phyloP scores from a whole-genome alignment of 2,888 invertebrate species.

The Choreutis nemorana region DNA sequence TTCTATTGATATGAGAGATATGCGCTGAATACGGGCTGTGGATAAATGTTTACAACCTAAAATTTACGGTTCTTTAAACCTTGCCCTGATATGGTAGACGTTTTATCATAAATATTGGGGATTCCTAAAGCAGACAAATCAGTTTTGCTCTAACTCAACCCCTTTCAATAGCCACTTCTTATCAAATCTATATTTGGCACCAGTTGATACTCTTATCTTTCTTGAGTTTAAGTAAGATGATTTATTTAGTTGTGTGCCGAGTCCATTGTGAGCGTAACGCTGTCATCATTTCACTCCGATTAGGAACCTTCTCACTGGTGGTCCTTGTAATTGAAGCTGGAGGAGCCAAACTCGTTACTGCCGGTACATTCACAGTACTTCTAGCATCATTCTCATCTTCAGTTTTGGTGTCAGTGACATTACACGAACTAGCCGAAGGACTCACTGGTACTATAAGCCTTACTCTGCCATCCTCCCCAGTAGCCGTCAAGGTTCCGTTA shows the following conservation, averaged over 20 bases:
- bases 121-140: no score
- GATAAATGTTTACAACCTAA: no score
- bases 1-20: no score
- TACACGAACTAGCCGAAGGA: slow-evolving; percentile 43
- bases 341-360: slow-evolving; percentile 54
- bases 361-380: slow-evolving; percentile 65
- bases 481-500: slow-evolving; percentile 68
- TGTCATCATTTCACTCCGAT: slow-evolving; percentile 85
- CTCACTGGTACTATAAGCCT: slow-evolving; percentile 70
- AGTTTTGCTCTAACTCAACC: not conserved
- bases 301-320: slow-evolving; percentile 86
- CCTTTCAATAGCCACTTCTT: not conserved
- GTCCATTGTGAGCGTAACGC: slow-evolving; percentile 86
- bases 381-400: slow-evolving; percentile 28
- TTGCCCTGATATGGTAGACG: no score
- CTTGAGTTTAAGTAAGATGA: no score
- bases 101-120: no score
- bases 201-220: not conserved
- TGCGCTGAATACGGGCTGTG: no score
- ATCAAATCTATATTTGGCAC: slow-evolving; percentile 1
- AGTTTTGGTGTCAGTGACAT: slow-evolving; percentile 29
- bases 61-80: no score
- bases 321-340: slow-evolving; percentile 76
- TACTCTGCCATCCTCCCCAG: slow-evolving; percentile 68
- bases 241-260: slow-evolving; percentile 84